phyloP scores from a whole-genome alignment of 2,888 invertebrate species.

The Gymnocheta viridis region DNA sequence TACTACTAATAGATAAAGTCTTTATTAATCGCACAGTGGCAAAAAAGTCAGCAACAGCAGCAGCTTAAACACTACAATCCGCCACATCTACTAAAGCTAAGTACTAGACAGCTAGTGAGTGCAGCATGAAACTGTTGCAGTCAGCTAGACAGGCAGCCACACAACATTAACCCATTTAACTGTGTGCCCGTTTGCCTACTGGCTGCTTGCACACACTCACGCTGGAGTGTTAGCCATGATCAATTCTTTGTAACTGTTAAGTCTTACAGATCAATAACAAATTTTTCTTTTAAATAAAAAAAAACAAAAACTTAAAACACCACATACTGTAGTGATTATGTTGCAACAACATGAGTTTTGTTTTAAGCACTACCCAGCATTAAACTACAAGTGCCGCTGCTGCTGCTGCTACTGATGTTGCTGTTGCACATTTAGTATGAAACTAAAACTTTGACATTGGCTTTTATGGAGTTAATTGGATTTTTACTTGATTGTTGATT shows the following conservation, averaged over 20 bases:
- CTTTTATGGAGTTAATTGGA: conserved; percentile 80
- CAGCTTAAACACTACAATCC: conserved; percentile 43
- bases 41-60: conserved; percentile 28
- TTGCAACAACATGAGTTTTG: conserved; percentile 67
- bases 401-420: conserved; percentile 1
- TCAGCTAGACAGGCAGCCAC: conserved; percentile 27
- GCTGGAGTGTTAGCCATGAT: conserved; percentile 59
- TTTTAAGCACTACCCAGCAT: conserved; percentile 9
- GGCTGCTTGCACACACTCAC: conserved; percentile 57
- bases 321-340: conserved; percentile 65
- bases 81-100: conserved; percentile 15
- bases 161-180: conserved; percentile 57
- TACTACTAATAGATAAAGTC: conserved; percentile 78
- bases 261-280: conserved; percentile 69
- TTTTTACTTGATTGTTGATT: conserved; percentile 74
- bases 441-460: conserved; percentile 66
- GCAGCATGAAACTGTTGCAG: conserved; percentile 52
- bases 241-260: conserved; percentile 68
- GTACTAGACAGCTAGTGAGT: conserved; percentile 11
- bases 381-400: conserved; percentile 18
- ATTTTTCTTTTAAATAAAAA: conserved; percentile 47
- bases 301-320: conserved; percentile 6
- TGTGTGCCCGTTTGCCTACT: conserved; percentile 18
- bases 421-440: conserved; percentile 38
- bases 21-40: conserved; percentile 68